These are phyloP conservation scores for Laspeyria flexula DNA, from an alignment of 2,888 invertebrate species.

Conservation along the genomic window DNA sequence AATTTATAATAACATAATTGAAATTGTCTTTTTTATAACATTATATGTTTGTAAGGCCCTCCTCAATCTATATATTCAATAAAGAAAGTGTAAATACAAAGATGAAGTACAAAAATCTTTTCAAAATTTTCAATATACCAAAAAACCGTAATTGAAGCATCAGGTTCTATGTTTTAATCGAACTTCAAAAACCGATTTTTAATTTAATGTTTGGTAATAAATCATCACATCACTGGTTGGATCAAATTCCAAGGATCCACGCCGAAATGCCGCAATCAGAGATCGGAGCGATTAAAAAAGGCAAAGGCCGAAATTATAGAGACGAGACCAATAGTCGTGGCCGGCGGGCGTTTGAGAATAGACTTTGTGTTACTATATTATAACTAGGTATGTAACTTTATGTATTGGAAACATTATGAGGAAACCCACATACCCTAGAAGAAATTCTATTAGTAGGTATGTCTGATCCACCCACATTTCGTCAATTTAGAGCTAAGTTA, in stretches of 20 bases:
- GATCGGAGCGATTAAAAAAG: slow-evolving; percentile 62
- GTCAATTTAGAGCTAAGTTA: no score
- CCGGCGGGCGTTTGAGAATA: slow-evolving; percentile 50
- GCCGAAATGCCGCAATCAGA: slow-evolving; percentile 60
- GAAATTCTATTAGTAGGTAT: no score
- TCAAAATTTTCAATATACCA: slow-evolving; percentile 1
- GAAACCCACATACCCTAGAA: no score
- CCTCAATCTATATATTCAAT: no score
- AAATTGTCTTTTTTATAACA: no score
- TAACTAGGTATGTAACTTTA: slow-evolving; percentile 26
- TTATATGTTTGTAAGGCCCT: no score
- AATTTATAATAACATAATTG: no score
- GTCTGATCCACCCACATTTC: no score
- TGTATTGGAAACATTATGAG: slow-evolving; percentile 15
- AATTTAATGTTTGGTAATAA: slow-evolving; percentile 54
- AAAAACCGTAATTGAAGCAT: slow-evolving; percentile 13
- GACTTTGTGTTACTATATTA: slow-evolving; percentile 40
- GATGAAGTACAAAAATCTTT: slow-evolving; percentile 7
- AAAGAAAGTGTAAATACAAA: background rate
- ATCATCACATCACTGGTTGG: slow-evolving; percentile 58
- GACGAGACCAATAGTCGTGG: slow-evolving; percentile 57
- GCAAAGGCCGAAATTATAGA: slow-evolving; percentile 59
- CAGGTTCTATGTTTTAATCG: slow-evolving; percentile 48
- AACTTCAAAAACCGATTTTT: slow-evolving; percentile 45
- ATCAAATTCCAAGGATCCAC: slow-evolving; percentile 56